Evolutionary conservation across 53 echinoderm and acorn worm species (phyloP).

Genomic region (Luidia sarsii): DNA sequence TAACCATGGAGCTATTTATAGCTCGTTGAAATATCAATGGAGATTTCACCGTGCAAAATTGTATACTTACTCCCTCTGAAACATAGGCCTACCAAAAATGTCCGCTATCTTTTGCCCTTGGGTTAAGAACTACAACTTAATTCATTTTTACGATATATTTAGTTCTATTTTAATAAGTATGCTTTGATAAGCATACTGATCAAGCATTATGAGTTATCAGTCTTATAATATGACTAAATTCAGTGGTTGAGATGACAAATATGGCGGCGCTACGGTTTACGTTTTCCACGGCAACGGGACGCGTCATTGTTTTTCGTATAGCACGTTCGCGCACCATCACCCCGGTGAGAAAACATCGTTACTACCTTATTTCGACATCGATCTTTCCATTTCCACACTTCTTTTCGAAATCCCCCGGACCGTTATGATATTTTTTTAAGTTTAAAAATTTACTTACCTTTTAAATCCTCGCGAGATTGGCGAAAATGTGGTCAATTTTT

Average conservation of each 20-base stretch:
- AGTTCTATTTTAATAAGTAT: not conserved
- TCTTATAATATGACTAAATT: not conserved
- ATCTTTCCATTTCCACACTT: slow-evolving; percentile 13
- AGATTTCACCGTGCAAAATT: not conserved
- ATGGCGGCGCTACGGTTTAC: slow-evolving; percentile 1
- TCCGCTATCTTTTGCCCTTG: too few relatives aligned
- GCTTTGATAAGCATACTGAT: slow-evolving; percentile 1
- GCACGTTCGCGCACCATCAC: not conserved
- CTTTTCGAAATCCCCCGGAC: slow-evolving; percentile 1
- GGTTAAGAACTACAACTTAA: not conserved
- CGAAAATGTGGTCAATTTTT: slow-evolving; percentile 1
- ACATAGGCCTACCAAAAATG: too few relatives aligned
- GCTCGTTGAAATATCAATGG: not conserved
- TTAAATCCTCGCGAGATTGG: slow-evolving; percentile 4
- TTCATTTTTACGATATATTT: not conserved
- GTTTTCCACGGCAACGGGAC: too few relatives aligned
- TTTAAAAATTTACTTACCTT: slow-evolving; percentile 7
- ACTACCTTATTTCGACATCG: slow-evolving; percentile 1
- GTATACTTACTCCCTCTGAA: slow-evolving; percentile 9
- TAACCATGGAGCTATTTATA: too few relatives aligned
- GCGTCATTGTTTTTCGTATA: too few relatives aligned
- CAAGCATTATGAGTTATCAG: not conserved
- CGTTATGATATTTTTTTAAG: not conserved
- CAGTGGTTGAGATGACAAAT: not conserved
- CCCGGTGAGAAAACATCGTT: slow-evolving; percentile 13